Conservation (phyloP, 2,113 vertebrate genomes). For the Cathartes aura region DNA sequence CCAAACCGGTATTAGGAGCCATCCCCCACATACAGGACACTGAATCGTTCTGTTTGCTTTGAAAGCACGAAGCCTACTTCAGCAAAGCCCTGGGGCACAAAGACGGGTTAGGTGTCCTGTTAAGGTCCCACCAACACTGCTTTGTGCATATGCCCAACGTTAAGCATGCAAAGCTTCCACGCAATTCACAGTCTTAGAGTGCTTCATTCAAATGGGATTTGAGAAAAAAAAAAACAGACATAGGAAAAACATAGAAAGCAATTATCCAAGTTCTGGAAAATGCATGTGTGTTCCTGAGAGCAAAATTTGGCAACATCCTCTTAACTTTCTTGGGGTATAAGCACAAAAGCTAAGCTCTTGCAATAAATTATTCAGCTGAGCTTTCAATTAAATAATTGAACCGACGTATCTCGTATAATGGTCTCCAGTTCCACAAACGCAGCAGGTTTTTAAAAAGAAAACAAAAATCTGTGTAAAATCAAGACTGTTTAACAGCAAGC, state of each 20-base stretch:
- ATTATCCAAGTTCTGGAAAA: neutral
- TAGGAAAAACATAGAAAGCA: neutral
- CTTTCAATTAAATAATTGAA: neutral
- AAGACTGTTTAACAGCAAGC: fast-evolving
- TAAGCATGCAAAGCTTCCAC: neutral
- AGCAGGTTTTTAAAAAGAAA: neutral
- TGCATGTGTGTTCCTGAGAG: neutral
- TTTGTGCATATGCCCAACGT: neutral
- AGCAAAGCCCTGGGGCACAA: neutral
- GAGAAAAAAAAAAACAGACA: neutral
- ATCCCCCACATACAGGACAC: neutral
- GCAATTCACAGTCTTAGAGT: neutral
- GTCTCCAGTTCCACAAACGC: neutral
- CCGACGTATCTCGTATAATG: neutral
- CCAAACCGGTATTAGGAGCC: neutral
- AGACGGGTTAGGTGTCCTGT: neutral
- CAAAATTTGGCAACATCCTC: neutral
- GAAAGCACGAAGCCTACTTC: neutral
- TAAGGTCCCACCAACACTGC: neutral
- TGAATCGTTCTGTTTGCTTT: neutral
- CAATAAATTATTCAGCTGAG: neutral
- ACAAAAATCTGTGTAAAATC: neutral
- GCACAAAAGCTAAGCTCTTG: neutral
- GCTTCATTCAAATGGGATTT: neutral
- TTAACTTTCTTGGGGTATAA: neutral